Percentiles rank a stretch among this genome's conserved stretches.
Conservation (phyloP, 2,888 invertebrate species). For the Siphonodentalium dalli region DNA sequence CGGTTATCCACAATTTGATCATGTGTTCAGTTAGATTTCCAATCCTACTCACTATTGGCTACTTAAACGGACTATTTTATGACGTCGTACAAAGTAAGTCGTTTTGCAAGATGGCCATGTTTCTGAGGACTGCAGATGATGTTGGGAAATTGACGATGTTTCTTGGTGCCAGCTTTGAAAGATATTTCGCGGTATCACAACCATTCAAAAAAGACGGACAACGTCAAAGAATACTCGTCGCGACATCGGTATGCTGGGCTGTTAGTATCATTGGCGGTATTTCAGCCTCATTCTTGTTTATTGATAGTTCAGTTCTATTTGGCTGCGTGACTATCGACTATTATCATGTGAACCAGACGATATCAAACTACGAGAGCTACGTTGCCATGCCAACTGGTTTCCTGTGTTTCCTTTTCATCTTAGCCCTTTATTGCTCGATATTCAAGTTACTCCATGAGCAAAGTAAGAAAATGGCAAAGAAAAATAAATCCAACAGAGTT, state of each 20-base stretch:
- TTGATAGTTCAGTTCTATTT: too few species aligned
- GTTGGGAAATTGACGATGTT: constrained; percentile 40
- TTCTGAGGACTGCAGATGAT: constrained; percentile 36
- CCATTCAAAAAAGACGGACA: constrained; percentile 40
- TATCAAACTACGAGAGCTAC: too few species aligned
- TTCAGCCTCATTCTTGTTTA: constrained; percentile 18
- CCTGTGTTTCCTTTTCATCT: constrained; percentile 24
- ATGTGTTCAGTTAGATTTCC: constrained; percentile 37
- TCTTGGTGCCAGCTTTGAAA: constrained; percentile 41
- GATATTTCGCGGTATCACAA: constrained; percentile 46
- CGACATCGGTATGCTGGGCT: constrained; percentile 28
- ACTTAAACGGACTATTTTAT: neutral
- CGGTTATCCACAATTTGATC: constrained; percentile 33
- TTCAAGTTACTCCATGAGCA: constrained; percentile 30
- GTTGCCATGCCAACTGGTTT: constrained; percentile 36
- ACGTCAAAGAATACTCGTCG: constrained; percentile 17
- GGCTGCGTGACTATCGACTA: too few species aligned
- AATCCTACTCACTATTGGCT: constrained; percentile 29
- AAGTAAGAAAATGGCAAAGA: constrained; percentile 6
- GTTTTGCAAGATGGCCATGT: constrained; percentile 31
- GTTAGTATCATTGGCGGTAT: constrained; percentile 17
- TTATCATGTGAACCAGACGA: too few species aligned
- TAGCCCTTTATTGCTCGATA: constrained; percentile 31
- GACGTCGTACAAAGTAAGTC: neutral
- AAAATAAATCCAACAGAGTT: constrained; percentile 2